Percentiles rank a stretch among this genome's conserved stretches.
These are phyloP conservation scores for Apoderus coryli DNA, from an alignment of 2,888 invertebrate species.

Conservation along the genomic window DNA sequence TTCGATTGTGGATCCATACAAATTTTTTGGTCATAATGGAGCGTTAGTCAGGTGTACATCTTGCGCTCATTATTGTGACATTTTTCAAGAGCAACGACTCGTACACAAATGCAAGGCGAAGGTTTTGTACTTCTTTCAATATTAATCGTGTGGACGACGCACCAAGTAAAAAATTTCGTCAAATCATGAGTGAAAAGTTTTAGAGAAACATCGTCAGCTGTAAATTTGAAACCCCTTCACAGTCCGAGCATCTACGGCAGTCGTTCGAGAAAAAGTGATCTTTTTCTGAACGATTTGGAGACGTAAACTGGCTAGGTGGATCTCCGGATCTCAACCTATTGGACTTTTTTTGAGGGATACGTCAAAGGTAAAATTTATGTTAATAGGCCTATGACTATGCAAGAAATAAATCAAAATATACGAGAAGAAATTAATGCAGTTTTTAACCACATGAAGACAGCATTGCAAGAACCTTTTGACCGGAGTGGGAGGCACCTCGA, in stretches of 20 bases:
- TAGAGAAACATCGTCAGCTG: conserved; percentile 6
- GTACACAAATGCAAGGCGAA: conserved; percentile 4
- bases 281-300: background rate
- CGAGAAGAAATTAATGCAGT: conserved; percentile 6
- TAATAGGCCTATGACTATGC: conserved; percentile 5
- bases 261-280: conserved; percentile 2
- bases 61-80: conserved; percentile 2
- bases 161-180: conserved; percentile 3
- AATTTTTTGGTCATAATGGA: conserved; percentile 8
- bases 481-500: conserved; percentile 5
- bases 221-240: conserved; percentile 4
- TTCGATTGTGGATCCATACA: conserved; percentile 6
- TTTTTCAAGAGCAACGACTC: conserved; percentile 2
- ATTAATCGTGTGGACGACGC: conserved; percentile 4
- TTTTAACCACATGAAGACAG: conserved; percentile 7
- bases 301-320: background rate
- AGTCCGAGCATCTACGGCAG: background rate
- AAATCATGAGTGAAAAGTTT: conserved; percentile 6
- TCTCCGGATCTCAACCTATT: conserved; percentile 4
- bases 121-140: conserved; percentile 1
- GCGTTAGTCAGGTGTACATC: conserved; percentile 5
- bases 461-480: conserved; percentile 4
- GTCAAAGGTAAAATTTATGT: conserved; percentile 3
- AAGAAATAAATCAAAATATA: conserved; percentile 6
- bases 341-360: conserved; percentile 1